Base-by-base conservation (phyloP, 2,888 invertebrate species). In the Eristalis intricaria region DNA sequence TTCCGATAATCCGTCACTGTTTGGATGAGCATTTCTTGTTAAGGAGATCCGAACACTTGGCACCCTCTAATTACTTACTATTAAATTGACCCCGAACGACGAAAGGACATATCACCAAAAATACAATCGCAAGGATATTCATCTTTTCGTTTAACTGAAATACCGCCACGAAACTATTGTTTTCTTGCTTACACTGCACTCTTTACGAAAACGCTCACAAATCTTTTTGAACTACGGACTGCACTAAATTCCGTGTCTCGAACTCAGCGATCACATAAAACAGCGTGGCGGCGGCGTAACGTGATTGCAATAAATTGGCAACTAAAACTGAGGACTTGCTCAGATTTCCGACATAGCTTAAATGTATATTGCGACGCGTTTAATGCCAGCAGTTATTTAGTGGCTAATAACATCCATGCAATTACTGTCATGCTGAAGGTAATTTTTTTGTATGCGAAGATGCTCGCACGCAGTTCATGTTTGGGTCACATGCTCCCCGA, bases 1-100 rank as follows among this genome's bases (percentile, higher is more conserved):
- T 91, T 90, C 63, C 91, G 92, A 88, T 92, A 93, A 75, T 91
- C 90, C 60, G 93, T 92, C 91, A 92, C 92, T 92, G 23, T 63
- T 58, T 60, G 50, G 40, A 19, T 35, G 5, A 60, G 22, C 5
- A 64, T 29, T 35, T 13, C 4, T 61, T 58, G 0, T 60, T 11
- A 23, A 29, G 15, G 29, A 13, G 22, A 32, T 65, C 4, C 22
- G 7, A 26, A 23, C 29, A 35, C 19, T 35, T 7, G 26, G 26
- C 38, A 26, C 5, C 22, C 50, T n/a, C 61, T 4, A 43, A 29
- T 15, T 4, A 78, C 87, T 84, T 69, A 87, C 87, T 87, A 64
- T 87, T 87, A n/a, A 87, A 87, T 4, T 71, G 63, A 26, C 68
- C 70, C 35, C 56, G 13, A 15, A 32, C 40, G 26, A 40, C 23